phyloP scores from a whole-genome alignment of 2,888 invertebrate genomes.

The Xanthia togata region DNA sequence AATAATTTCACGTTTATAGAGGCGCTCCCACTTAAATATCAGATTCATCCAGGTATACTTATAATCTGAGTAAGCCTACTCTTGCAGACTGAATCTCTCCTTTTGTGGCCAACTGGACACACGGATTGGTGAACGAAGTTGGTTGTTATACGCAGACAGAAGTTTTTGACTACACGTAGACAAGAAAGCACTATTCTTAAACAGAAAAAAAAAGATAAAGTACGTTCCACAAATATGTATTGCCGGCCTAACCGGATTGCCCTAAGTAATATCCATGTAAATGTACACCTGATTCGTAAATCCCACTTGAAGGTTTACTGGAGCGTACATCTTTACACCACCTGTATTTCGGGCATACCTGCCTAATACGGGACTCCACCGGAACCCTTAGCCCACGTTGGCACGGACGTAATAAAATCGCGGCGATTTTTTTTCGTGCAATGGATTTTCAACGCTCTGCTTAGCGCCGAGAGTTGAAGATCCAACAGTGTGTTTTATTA shows the following conservation, averaged over 20 bases:
- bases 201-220: not conserved
- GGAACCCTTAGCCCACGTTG: slow-evolving; percentile 26
- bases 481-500: too few relatives aligned
- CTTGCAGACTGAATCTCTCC: not conserved
- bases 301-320: slow-evolving; percentile 36
- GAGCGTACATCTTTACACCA: slow-evolving; percentile 13
- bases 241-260: not conserved
- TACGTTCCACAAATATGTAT: slow-evolving; percentile 21
- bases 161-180: not conserved
- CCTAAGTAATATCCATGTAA: slow-evolving; percentile 48
- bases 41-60: too few relatives aligned
- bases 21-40: too few relatives aligned
- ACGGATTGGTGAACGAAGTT: not conserved
- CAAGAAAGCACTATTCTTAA: too few relatives aligned
- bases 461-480: too few relatives aligned
- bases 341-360: slow-evolving; percentile 30
- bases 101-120: not conserved
- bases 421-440: too few relatives aligned
- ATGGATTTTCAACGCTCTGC: too few relatives aligned
- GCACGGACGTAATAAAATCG: too few relatives aligned
- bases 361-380: slow-evolving; percentile 10
- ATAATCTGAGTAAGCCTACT: too few relatives aligned
- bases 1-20: too few relatives aligned
- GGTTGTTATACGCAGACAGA: not conserved
- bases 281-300: slow-evolving; percentile 37